These are phyloP conservation scores for Brienomyrus longianalis DNA, from an alignment of 2,113 vertebrate species.

Conservation along the genomic window DNA sequence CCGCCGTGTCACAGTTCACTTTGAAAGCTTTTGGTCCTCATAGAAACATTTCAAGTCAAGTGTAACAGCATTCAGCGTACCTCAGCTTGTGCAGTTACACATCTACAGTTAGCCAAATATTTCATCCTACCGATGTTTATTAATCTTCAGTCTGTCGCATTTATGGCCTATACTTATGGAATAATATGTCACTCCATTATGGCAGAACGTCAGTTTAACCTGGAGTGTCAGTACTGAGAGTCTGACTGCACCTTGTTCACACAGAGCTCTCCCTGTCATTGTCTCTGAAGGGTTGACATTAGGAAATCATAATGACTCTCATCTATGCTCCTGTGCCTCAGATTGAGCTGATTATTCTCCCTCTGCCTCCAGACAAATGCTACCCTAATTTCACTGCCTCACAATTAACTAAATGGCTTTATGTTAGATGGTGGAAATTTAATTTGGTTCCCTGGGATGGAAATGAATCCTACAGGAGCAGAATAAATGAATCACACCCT, in stretches of 20 bases:
- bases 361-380: constrained; percentile 44
- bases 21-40: not conserved
- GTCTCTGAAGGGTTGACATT: constrained; percentile 41
- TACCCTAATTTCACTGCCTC: constrained; percentile 31
- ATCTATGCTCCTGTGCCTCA: constrained; percentile 44
- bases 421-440: constrained; percentile 41
- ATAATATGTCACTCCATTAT: not conserved
- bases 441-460: constrained; percentile 7
- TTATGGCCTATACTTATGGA: not conserved
- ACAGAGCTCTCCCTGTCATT: constrained; percentile 47
- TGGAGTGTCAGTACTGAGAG: constrained; percentile 17
- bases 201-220: not conserved
- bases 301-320: constrained; percentile 24
- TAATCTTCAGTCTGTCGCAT: not conserved
- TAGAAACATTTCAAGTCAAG: not conserved
- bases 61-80: not conserved
- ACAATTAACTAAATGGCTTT: constrained; percentile 50
- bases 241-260: constrained; percentile 47
- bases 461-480: constrained; percentile 27
- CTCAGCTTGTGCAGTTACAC: not conserved
- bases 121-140: not conserved
- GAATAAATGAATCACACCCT: constrained; percentile 31
- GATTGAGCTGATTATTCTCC: constrained; percentile 48
- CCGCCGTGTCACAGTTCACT: not conserved
- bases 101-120: not conserved